phyloP scores from a whole-genome alignment of 1,140 invertebrate species.

The Drosophila ercepeae region DNA sequence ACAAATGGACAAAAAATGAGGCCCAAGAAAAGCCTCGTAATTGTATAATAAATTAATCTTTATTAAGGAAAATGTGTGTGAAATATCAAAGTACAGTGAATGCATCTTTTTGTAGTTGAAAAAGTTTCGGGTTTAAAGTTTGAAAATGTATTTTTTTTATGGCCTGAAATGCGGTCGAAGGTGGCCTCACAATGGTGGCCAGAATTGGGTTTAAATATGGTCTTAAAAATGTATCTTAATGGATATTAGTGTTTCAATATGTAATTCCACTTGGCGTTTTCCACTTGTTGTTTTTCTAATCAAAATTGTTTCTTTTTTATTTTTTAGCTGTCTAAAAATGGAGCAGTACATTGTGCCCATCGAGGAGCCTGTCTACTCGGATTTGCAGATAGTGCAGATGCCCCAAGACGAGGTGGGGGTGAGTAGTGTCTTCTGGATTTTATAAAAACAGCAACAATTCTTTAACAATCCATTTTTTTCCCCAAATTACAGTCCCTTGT shows the following conservation, averaged over 20 bases:
- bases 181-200: not conserved
- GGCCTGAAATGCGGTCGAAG: not conserved
- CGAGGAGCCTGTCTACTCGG: constrained; percentile 71
- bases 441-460: not conserved
- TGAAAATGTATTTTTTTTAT: not conserved
- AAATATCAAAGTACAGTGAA: not conserved
- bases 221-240: not conserved
- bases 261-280: not conserved
- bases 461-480: not conserved
- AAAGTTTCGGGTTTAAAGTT: not conserved
- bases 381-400: constrained; percentile 78
- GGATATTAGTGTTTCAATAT: not conserved
- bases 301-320: not conserved
- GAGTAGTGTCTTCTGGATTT: constrained; percentile 31
- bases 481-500: constrained; percentile 50
- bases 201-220: not conserved
- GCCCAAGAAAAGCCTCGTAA: constrained; percentile 24
- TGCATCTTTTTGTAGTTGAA: not conserved
- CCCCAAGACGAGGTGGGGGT: constrained; percentile 75
- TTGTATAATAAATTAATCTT: constrained; percentile 35
- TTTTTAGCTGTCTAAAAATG: constrained; percentile 26
- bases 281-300: not conserved
- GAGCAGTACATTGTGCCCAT: constrained; percentile 66
- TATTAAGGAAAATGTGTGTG: constrained; percentile 2
- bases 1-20: constrained; percentile 22